Conservation (phyloP, 1,140 invertebrate genomes). For the Dendroctonus ponderosae region DNA sequence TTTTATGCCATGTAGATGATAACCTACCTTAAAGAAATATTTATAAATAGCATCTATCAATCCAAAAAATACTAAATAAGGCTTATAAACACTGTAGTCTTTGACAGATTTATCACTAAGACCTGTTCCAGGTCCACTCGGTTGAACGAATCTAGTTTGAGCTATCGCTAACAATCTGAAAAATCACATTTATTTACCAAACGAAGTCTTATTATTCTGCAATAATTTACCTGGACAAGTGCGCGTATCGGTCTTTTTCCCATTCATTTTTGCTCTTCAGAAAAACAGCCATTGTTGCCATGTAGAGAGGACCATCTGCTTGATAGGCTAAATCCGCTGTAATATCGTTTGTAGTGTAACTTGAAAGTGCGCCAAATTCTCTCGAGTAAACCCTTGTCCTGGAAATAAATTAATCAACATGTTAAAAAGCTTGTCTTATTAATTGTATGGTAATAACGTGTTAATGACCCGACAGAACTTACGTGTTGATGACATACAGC, state of each 20-base stretch:
- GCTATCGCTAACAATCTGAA: conserved; percentile 71
- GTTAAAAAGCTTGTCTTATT: no score
- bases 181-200: not conserved
- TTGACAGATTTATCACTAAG: conserved; percentile 59
- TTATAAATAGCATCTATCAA: conserved; percentile 75
- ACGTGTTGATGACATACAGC: conserved; percentile 93
- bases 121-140: conserved; percentile 55
- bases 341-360: conserved; percentile 59
- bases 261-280: conserved; percentile 71
- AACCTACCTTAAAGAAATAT: conserved; percentile 69
- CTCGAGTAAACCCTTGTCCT: conserved; percentile 72
- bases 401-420: conserved; percentile 38
- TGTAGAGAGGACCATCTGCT: conserved; percentile 87
- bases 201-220: not conserved
- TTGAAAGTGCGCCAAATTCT: conserved; percentile 70
- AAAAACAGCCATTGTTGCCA: conserved; percentile 74
- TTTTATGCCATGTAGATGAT: conserved; percentile 12
- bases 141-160: conserved; percentile 69
- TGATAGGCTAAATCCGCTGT: conserved; percentile 84
- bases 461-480: conserved; percentile 50
- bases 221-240: conserved; percentile 58
- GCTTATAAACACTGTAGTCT: conserved; percentile 83
- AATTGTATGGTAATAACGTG: not conserved
- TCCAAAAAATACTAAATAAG: conserved; percentile 80
- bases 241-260: conserved; percentile 65